Evolutionary conservation across 1,140 invertebrate genomes (phyloP), one percentile per base, ranked within the genome.

Genomic region (Anastrepha ludens): DNA sequence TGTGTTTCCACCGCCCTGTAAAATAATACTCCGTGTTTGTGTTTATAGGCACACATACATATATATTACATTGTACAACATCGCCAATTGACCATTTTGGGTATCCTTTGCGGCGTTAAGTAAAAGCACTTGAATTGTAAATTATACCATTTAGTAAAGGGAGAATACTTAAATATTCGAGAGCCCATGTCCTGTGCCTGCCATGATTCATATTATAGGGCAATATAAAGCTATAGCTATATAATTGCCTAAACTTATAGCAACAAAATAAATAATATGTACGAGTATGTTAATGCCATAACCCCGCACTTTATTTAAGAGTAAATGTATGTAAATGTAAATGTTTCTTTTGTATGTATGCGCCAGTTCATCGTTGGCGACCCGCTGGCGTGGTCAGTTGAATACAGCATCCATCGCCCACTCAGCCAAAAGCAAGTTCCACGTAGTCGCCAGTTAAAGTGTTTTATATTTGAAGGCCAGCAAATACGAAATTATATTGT

Each of bases 381-480:
- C 74, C 47, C 47, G 47, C n/a, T 81, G 74, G 74, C 74, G 74
- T 81, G 44, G 74, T 81, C 74, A 81, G 74, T 55, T 81, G 2
- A 20, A 55, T n/a, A 55, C 3, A 15, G 5, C 13, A 74, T 13
- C 5, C 17, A 81, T 7, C 74, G 74, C 74, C 47, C 47, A 74
- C 70, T n/a, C 60, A 74, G 17, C 17, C 47, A 3, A 55, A 58
- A 55, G 44, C 74, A 81, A 81, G 50, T 55, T 81, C 13, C 50
- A n/a, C 44, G 47, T 15, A 8, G 47, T 29, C 47, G 47, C n/a
- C 74, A 81, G 74, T 13, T 81, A n/a, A 81, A 55, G 47, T 81
- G 74, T 81, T 81, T 29, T 81, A 81, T 81, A 81, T 81, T 81
- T 81, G 74, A 81, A 81, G 74, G 74, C 47, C 47, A 55, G 47